Base-by-base conservation (phyloP, 2,888 invertebrate genomes). In the Phyto melanocephala region DNA sequence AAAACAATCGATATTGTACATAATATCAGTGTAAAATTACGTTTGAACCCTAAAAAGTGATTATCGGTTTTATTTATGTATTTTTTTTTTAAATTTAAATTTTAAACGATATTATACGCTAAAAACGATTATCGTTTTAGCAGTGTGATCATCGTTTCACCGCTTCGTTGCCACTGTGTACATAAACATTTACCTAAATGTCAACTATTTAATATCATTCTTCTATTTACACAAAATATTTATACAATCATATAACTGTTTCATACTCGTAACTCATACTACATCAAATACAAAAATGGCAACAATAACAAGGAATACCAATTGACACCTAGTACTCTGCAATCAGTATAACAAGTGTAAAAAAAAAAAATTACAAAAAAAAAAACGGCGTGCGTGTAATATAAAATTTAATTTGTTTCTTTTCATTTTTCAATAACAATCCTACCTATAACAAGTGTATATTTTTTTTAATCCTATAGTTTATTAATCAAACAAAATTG, bases 251-350 rank as follows among this genome's bases (percentile, higher is more conserved):
- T n/a, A n/a, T n/a, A n/a, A n/a, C n/a, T n/a, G n/a, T n/a, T n/a
- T n/a, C n/a, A n/a, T n/a, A n/a, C n/a, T n/a, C n/a, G n/a, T n/a
- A n/a, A n/a, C n/a, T n/a, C n/a, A n/a, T n/a, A n/a, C n/a, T n/a
- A n/a, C n/a, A n/a, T n/a, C n/a, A n/a, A n/a, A n/a, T n/a, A n/a
- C n/a, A n/a, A n/a, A n/a, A n/a, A n/a, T n/a, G n/a, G n/a, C n/a
- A n/a, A n/a, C n/a, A n/a, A n/a, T n/a, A n/a, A n/a, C n/a, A n/a
- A n/a, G n/a, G n/a, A n/a, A n/a, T n/a, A n/a, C n/a, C n/a, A n/a
- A n/a, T n/a, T n/a, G 62, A 81, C 67, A 67, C 81, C 76, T 72
- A 58, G 58, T 65, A 65, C 58, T 76, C 15, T 35, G n/a, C 24
- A 24, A 47, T 35, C 76, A 71, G 50, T 67, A 71, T 60, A 65